Percentiles rank a stretch among this genome's conserved stretches.
Evolutionary conservation across 2,888 invertebrate species (phyloP).

Genomic region (Drosophila tanythrix): DNA sequence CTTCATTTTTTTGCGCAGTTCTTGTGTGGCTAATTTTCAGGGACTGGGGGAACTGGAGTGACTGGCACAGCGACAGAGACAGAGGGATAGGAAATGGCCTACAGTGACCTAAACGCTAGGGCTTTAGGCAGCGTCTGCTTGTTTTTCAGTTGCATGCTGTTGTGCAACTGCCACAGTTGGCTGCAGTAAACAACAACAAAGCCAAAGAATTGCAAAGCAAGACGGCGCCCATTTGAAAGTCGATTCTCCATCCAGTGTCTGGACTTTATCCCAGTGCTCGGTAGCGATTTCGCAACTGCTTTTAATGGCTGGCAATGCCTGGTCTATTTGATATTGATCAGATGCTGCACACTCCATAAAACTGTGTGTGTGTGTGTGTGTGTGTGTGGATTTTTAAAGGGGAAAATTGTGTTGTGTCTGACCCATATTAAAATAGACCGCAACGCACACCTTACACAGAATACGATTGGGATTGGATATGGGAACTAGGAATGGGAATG

Average conservation of each 20-base stretch:
- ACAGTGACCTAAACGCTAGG: conserved; percentile 29
- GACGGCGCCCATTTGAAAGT: conserved; percentile 48
- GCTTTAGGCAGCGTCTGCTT: conserved; percentile 30
- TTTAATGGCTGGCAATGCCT: conserved; percentile 54
- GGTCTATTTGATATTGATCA: conserved; percentile 64
- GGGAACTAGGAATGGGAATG: conserved; percentile 1
- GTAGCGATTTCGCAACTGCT: conserved; percentile 56
- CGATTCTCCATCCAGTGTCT: conserved; percentile 16
- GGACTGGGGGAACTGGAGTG: neutral
- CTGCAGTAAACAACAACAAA: conserved; percentile 24
- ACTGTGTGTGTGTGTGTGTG: conserved; percentile 2
- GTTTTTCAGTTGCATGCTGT: conserved; percentile 18
- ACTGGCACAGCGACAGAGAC: neutral
- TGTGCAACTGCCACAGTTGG: conserved; percentile 37
- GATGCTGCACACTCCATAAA: conserved; percentile 58
- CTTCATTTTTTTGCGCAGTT: neutral
- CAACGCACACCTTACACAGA: conserved; percentile 62
- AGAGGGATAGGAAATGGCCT: conserved; percentile 16
- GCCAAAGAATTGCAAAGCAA: conserved; percentile 34
- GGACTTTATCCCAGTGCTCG: conserved; percentile 12
- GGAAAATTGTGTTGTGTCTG: conserved; percentile 39
- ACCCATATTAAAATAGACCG: conserved; percentile 60
- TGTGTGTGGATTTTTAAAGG: conserved; percentile 1
- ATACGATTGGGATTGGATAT: conserved; percentile 11
- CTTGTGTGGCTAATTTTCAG: neutral